Percentiles rank a stretch among this genome's conserved stretches.
Conservation (phyloP, 2,113 vertebrate species). For the Haplochromis burtoni region DNA sequence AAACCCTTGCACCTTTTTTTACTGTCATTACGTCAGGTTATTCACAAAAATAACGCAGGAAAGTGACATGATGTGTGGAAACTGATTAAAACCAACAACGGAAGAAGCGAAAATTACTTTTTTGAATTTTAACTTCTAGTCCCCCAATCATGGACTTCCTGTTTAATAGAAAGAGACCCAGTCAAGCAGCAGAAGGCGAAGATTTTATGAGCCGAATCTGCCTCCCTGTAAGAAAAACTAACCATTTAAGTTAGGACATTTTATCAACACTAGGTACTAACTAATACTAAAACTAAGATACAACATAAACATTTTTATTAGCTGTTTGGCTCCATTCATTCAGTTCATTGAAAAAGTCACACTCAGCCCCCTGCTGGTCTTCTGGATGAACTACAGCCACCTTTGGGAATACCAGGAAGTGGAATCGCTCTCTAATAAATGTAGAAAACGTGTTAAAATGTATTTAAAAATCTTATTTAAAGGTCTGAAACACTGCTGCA, state of each 20-base stretch:
- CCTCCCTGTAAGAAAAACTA: background rate
- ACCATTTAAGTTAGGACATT: background rate
- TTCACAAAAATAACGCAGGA: background rate
- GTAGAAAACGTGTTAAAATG: background rate
- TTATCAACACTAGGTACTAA: background rate
- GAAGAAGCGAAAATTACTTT: rapidly evolving
- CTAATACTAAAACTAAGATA: background rate
- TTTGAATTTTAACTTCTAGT: background rate
- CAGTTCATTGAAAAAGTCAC: background rate
- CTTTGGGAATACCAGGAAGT: background rate
- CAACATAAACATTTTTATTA: background rate
- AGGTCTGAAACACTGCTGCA: background rate
- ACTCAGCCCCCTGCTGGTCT: background rate
- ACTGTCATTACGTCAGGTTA: rapidly evolving
- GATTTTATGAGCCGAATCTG: background rate
- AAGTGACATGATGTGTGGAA: background rate
- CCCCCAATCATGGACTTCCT: background rate
- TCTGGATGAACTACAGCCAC: background rate
- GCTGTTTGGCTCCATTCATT: background rate
- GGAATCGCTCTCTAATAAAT: background rate
- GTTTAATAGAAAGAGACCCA: background rate
- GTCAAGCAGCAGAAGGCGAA: background rate
- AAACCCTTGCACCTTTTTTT: background rate
- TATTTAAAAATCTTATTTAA: background rate
- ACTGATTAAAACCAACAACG: background rate